Base-by-base conservation (phyloP, 2,888 invertebrate species). In the Crocallis elinguaria region DNA sequence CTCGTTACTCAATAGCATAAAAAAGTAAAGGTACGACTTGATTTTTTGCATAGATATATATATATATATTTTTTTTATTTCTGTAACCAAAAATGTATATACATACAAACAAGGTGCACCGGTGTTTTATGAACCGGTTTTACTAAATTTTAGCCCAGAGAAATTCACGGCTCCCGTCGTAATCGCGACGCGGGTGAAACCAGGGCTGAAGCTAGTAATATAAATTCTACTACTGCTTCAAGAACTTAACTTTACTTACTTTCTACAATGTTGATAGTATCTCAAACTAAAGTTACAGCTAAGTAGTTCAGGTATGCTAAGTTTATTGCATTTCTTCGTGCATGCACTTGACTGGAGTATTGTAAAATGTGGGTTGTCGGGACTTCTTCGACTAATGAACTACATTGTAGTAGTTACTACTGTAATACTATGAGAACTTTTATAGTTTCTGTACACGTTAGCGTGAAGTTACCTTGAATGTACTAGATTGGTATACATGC, bases 261-360 rank as follows among this genome's bases (percentile, higher is more conserved):
- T 57, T 33, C 21, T 33, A 51, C 54, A 43, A 25, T 42, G 55
- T 55, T 46, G 46, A 55, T 52, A 53, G 39, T 39, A 53, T 50
- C 41, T 38, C 14, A 39, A 54, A 45, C 35, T 44, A 37, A 49
- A 54, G 45, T 50, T 50, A 46, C 41, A 41, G 49, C 12, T 30
- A 42, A 45, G 39, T 46, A 29, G 27, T 33, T 39, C 8, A 27
- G 14, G 42, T 52, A 36, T 41, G 48, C 49, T 17, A 50, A 51
- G 44, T 59, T 61, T 59, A 58, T 62, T 53, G 58, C 61, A 45
- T 54, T 59, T 49, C 42, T 56, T 37, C 59, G 54, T 59, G 57
- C 49, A 53, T 49, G 49, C 43, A 46, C 56, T 43, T 44, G 43
- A 17, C 27, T 33, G 30, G 8, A 38, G 27, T 39, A 36, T 39